phyloP scores from a whole-genome alignment of 2,888 invertebrate genomes.

The Keiferia lycopersicella region DNA sequence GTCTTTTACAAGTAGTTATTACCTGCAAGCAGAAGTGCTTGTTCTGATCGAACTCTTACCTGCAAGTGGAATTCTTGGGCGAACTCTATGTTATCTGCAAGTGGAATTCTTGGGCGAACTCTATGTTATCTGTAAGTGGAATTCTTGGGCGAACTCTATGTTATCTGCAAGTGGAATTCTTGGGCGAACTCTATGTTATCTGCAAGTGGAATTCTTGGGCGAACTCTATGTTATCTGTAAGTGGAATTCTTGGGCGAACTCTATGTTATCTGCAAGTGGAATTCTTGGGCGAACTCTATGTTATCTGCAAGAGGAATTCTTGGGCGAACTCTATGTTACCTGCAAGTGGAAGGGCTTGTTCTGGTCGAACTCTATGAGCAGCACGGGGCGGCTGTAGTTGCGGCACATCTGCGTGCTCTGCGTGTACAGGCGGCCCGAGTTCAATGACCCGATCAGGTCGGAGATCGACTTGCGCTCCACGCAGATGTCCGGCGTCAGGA shows the following conservation, averaged over 20 bases:
- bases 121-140: constrained; percentile 92
- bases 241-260: constrained; percentile 3
- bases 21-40: background rate
- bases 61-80: background rate
- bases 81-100: no score
- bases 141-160: constrained; percentile 98
- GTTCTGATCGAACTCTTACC: constrained; percentile 6
- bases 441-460: constrained; percentile 97
- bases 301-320: background rate
- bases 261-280: background rate
- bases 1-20: no score
- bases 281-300: no score
- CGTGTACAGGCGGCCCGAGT: constrained; percentile 96
- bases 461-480: constrained; percentile 98
- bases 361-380: constrained; percentile 98
- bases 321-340: no score
- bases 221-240: constrained; percentile 85
- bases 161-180: background rate
- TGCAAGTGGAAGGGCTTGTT: constrained; percentile 95
- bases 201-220: constrained; percentile 96
- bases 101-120: background rate
- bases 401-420: constrained; percentile 97
- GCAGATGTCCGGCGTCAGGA: constrained; percentile 97
- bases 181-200: no score
- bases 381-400: constrained; percentile 91